Evolutionary conservation across 35 echinoderm and acorn worm species (phyloP), one percentile per base, ranked within the genome.

Genomic region (Apostichopus californicus): DNA sequence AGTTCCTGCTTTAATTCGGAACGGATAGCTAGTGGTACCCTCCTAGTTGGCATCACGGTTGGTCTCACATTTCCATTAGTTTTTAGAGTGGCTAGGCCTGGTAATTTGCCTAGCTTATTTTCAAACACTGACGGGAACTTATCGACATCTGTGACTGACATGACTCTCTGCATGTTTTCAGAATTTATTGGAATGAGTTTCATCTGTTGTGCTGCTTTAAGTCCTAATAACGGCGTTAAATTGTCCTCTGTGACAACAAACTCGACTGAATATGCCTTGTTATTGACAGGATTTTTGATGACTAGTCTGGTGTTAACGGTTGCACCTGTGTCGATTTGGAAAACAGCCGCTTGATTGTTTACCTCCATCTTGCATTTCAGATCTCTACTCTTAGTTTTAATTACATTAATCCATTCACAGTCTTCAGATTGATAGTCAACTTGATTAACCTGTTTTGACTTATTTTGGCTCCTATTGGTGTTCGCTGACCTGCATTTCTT

Each of bases 251-350:
- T 89, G 2, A 94, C 78, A n/a, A 94, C 86, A 90, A 94, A 94
- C 54, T 94, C 86, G 18, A 94, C 79, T 85, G 86, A 90, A 57
- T 94, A 94, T 57, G 70, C 83, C 55, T 94, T 94, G 8, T 71
- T 86, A 15, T 89, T 90, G 6, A n/a, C 77, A 5, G 52, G 93
- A 52, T 94, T 88, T 23, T 5, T 87, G 5, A 87, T 14, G 2
- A 15, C 11, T 6, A 91, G 11, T 22, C 75, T 4, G 54, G 28
- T 89, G 63, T 93, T 93, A 56, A 88, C 82, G 2, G 84, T 78
- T 10, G 86, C 66, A 10, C 92, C 66, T 26, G 66, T 80, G 86
- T 90, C 86, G 54, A 90, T 58, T 57, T 94, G 93, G 18, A 90
- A 82, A 26, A 90, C 75, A 1, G 90, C 58, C 15, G 34, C n/a